Base-by-base conservation (phyloP, 1,140 invertebrate species). In the Phthorimaea operculella region DNA sequence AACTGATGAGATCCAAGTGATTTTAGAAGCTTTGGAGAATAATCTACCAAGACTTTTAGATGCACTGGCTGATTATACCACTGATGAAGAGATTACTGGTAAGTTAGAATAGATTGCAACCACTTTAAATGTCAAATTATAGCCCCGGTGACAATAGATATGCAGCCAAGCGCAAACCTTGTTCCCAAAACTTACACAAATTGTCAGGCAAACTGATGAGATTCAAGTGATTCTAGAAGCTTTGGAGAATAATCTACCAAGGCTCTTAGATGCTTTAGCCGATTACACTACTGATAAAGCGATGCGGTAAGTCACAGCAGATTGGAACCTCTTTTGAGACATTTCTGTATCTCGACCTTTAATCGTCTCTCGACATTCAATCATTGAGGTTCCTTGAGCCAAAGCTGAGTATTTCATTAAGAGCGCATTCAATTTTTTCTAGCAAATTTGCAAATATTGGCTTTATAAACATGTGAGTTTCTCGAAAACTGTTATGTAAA, bases 261-360 rank as follows among this genome's bases (percentile, higher is more conserved):
- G 85, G 17, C 75, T 87, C 47, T 60, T 87, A 57, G 76, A 68
- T 28, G 83, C 78, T 0, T 67, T 87, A 33, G 75, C 79, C 36
- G 79, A 84, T 47, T 87, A 85, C 65, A 82, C 81, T 12, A 84
- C 82, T 6, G 83, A 80, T 73, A 83, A 87, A 52, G 85, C 86
- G 55, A 62, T 74, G 71, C 51, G 79, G 85, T 87, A 55, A 63
- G 59, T 67, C 2, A 28, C 2, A 28, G 21, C 21, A 28, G 21
- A 28, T n/a, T n/a, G n/a, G n/a, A n/a, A n/a, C n/a, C n/a, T n/a
- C n/a, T n/a, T n/a, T n/a, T n/a, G n/a, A n/a, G n/a, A n/a, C n/a
- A n/a, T n/a, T n/a, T n/a, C n/a, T n/a, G n/a, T n/a, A n/a, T n/a
- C n/a, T n/a, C n/a, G n/a, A n/a, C n/a, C n/a, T n/a, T n/a, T n/a